These are phyloP conservation scores for Synergus gifuensis DNA, from an alignment of 2,888 invertebrate genomes.

Conservation along the genomic window DNA sequence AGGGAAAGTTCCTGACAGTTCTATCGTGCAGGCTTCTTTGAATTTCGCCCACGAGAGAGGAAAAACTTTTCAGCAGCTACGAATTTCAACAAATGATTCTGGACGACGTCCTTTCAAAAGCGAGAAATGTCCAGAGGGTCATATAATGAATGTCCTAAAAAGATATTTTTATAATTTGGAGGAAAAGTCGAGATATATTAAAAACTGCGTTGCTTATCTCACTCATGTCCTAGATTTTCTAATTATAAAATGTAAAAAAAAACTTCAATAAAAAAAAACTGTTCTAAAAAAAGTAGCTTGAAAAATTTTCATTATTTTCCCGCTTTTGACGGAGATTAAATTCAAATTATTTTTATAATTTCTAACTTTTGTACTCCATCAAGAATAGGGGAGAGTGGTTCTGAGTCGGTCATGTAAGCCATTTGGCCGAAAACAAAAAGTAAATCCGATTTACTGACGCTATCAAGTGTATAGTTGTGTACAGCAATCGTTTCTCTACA, in stretches of 20 bases:
- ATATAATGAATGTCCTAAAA: background rate
- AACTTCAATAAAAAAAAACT: background rate
- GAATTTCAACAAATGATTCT: background rate
- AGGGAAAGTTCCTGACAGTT: background rate
- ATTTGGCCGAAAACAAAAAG: no score
- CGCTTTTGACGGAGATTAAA: background rate
- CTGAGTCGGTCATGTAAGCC: no score
- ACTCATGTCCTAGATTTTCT: background rate
- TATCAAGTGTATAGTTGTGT: no score
- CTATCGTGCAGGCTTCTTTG: background rate
- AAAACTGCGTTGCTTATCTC: background rate
- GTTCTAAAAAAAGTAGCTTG: constrained; percentile 64
- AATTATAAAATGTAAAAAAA: background rate
- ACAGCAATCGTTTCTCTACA: no score
- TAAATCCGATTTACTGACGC: no score
- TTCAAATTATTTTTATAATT: background rate
- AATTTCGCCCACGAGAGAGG: background rate
- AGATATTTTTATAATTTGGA: background rate
- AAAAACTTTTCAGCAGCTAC: background rate
- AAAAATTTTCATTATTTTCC: constrained; percentile 62
- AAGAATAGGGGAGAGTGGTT: background rate
- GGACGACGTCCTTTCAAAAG: background rate
- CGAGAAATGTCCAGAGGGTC: background rate
- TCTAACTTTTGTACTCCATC: background rate
- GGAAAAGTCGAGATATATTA: background rate